Base-by-base conservation (phyloP, 2,888 invertebrate genomes). In the Amblyjoppa fuscipennis region DNA sequence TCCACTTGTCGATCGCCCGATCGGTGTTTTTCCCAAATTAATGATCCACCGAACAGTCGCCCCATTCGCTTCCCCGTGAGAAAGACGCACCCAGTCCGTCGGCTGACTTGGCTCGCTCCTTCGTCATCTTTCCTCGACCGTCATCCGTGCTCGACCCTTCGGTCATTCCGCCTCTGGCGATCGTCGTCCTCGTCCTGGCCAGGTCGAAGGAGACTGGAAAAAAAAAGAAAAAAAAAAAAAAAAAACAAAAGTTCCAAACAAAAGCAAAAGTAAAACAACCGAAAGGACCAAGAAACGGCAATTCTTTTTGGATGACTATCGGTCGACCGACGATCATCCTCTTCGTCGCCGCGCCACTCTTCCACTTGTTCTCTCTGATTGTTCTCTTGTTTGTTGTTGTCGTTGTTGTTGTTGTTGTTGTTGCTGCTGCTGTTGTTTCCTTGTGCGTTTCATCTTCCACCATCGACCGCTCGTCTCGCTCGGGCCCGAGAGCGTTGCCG, bases 91-190 rank as follows among this genome's bases (percentile, higher is more conserved):
- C 20, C 20, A 20, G 20, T 20, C 20, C 51, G 51, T 7, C 16
- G 51, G 25, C 56, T 7, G 56, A 56, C n/a, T 2, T 4, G 25
- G 20, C 71, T 31, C 28, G 38, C 9, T 68, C 11, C 13, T 70
- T 41, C 61, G 53, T 56, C 64, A 64, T 75, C 51, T 38, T 41
- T 9, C 3, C 70, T 75, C 79, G 80, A 86, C 38, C 38, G 38
- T 38, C 38, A 9, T 38, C 38, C 7, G 38, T 38, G 3, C 34
- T 34, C 34, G 87, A 87, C 88, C 90, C 88, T 71, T 83, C 81
- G 90, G 91, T 91, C 90, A 90, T 90, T 88, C 81, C 78, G 84
- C 89, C 88, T 38, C 71, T 64, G 88, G 89, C 89, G 86, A 88
- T 86, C 76, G 71, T 82, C 85, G 79, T 82, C 85, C 82, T 84